phyloP scores from a whole-genome alignment of 1,140 invertebrate genomes.

The Drosophila littoralis region DNA sequence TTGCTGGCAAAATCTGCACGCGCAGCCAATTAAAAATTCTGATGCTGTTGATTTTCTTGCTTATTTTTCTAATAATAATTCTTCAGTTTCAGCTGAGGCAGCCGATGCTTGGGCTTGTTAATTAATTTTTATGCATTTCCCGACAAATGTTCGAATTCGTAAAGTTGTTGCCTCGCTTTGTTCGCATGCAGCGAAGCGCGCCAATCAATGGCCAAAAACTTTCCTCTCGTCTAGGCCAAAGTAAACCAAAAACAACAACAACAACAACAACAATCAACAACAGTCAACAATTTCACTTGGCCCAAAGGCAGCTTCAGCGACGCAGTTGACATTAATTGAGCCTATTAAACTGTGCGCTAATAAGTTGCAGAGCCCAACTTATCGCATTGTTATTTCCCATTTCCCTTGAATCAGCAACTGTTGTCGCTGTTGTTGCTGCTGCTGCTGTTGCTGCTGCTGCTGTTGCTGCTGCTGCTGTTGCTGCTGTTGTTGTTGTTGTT shows the following conservation, averaged over 20 bases:
- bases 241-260: slow-evolving; percentile 24
- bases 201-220: slow-evolving; percentile 70
- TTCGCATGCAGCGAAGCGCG: slow-evolving; percentile 65
- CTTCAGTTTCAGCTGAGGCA: slow-evolving; percentile 16
- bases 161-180: slow-evolving; percentile 56
- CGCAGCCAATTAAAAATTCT: slow-evolving; percentile 82
- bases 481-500: slow-evolving; percentile 44
- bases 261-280: neutral
- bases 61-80: slow-evolving; percentile 48
- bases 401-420: slow-evolving; percentile 13
- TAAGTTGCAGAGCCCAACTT: slow-evolving; percentile 67
- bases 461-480: slow-evolving; percentile 6
- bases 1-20: slow-evolving; percentile 27
- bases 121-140: slow-evolving; percentile 80
- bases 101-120: slow-evolving; percentile 49
- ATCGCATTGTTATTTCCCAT: slow-evolving; percentile 39
- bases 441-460: no score
- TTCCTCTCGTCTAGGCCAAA: slow-evolving; percentile 60
- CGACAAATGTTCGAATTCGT: slow-evolving; percentile 70
- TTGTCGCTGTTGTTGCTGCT: slow-evolving; percentile 3
- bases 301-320: slow-evolving; percentile 7
- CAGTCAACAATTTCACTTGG: slow-evolving; percentile 33
- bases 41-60: slow-evolving; percentile 28
- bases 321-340: slow-evolving; percentile 76
- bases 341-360: slow-evolving; percentile 76